Base-by-base conservation (phyloP, 2,797 vertebrate genomes). In the Botia almorhae region DNA sequence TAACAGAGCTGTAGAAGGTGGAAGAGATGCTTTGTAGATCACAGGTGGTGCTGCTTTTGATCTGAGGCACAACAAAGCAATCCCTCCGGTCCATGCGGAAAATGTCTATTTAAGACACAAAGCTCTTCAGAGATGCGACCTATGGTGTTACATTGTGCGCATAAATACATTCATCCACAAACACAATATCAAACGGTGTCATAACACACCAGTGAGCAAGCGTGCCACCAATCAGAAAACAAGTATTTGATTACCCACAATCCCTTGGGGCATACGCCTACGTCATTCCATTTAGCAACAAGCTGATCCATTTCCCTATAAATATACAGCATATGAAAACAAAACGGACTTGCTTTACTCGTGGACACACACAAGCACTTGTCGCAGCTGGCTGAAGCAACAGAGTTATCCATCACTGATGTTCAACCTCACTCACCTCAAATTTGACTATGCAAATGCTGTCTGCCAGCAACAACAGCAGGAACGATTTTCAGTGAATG, bases 31-130 rank as follows among this genome's bases (percentile, higher is more conserved):
- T 72, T 46, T 67, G 78, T 60, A 83, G 65, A 61, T 82, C 61
- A 70, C 65, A 64, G 21, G 39, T 36, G 29, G 17, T 14, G 4
- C 73, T 21, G 74, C 69, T 80, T 82, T 77, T 78, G 81, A 81
- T 85, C 78, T 75, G 19, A 81, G 14, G 64, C 39, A 70, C 46
- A 65, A 74, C 55, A 71, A 69, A 81, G 39, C 12, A 23, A 80
- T 65, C 46, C 5, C 51, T 33, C 65, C 16, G 17, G 36, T n/a
- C 23, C 14, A 39, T 46, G 17, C 39, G 23, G 11, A 75, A 51
- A 71, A 39, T 19, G 29, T 36, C n/a, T 19, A 7, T 17, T 36
- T 51, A 36, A 39, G 17, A 65, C 33, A 64, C 39, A 78, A 80
- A 79, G 48, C 29, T 29, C 16, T 39, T 64, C 1, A 2, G 12